Percentiles rank a stretch among this genome's conserved stretches.
Conservation (phyloP, 2,113 vertebrate genomes). For the Cryptotis parvus region DNA sequence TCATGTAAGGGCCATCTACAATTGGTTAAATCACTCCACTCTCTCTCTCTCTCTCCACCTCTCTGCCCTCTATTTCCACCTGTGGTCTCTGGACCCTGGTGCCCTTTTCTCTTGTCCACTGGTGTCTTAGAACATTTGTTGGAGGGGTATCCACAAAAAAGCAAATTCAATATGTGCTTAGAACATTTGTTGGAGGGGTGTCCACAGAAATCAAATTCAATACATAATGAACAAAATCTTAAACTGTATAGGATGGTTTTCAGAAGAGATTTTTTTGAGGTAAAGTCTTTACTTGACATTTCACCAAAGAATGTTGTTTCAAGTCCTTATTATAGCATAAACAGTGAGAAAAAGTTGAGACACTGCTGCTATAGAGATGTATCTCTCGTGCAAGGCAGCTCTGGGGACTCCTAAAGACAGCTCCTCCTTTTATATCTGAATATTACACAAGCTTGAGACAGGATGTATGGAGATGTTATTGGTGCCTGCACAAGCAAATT, state of each 20-base stretch:
- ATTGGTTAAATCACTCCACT: neutral
- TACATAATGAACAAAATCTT: neutral
- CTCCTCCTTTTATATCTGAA: neutral
- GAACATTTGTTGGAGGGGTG: neutral
- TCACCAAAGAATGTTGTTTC: neutral
- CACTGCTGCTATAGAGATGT: fast-evolving
- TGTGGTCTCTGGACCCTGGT: fast-evolving
- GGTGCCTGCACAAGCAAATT: too few species aligned
- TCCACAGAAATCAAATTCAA: neutral
- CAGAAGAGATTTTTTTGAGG: neutral
- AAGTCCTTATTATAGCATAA: neutral
- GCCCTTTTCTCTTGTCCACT: neutral
- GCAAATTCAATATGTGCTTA: neutral
- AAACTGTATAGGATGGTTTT: neutral
- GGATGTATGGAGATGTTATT: too few species aligned
- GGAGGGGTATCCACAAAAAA: neutral
- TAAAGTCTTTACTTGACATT: neutral
- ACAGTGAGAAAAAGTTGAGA: neutral
- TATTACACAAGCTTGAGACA: too few species aligned
- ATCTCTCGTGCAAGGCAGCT: neutral
- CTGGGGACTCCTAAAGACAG: too few species aligned
- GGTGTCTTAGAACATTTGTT: neutral
- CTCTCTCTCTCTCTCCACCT: fast-evolving
- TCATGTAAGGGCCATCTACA: neutral
- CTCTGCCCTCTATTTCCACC: neutral